These are phyloP conservation scores for Lathronympha strigana DNA, from an alignment of 2,888 invertebrate genomes.

Conservation along the genomic window DNA sequence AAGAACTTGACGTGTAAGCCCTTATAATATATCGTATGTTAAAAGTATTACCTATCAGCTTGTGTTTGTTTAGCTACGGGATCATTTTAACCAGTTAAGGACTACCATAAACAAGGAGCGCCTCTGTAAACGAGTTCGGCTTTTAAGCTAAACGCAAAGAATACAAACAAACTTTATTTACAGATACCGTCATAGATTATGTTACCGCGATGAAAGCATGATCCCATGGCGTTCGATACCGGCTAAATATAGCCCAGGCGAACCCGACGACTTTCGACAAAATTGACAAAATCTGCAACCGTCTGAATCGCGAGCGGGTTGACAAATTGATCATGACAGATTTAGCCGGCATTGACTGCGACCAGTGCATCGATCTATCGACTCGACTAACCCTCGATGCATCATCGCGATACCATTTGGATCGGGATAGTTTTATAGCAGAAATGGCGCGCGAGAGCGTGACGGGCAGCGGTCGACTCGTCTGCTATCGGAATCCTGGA, in stretches of 20 bases:
- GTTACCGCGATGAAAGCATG: conserved; percentile 43
- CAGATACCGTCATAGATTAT: conserved; percentile 40
- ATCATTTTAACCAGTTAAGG: conserved; percentile 11
- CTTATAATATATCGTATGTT: no score
- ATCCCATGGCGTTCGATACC: conserved; percentile 39
- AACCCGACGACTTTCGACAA: conserved; percentile 46
- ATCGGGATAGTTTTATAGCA: conserved; percentile 46
- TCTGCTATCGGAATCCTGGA: conserved; percentile 76
- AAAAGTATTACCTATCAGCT: not conserved
- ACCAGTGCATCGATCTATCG: conserved; percentile 53
- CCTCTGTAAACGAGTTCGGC: conserved; percentile 6
- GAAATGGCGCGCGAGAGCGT: conserved; percentile 65
- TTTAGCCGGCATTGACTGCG: conserved; percentile 55
- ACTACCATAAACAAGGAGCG: conserved; percentile 6
- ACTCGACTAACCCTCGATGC: conserved; percentile 37
- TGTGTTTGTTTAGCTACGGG: not conserved
- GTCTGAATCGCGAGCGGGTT: conserved; percentile 44
- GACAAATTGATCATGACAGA: conserved; percentile 43
- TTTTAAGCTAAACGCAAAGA: conserved; percentile 29
- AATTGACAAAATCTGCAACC: conserved; percentile 53
- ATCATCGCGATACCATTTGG: conserved; percentile 31
- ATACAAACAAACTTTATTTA: conserved; percentile 38
- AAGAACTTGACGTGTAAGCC: no score
- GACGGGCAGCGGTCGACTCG: conserved; percentile 58
- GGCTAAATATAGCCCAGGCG: conserved; percentile 54